Evolutionary conservation across 2,888 invertebrate genomes (phyloP).

Genomic region (Habroteleia sp.): DNA sequence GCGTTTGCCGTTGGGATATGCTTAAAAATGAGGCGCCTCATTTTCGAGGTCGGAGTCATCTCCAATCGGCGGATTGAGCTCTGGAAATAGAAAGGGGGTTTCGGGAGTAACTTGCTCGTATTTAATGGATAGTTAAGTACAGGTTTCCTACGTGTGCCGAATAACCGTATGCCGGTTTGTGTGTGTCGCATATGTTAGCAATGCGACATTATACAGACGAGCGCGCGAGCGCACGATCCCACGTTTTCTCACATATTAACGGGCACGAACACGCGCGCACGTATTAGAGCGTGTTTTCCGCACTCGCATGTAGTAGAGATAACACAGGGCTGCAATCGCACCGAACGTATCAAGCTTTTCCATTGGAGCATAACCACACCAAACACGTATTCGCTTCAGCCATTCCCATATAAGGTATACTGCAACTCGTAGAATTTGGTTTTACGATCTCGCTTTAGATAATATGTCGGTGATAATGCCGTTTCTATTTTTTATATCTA

Average conservation of each 20-base stretch:
- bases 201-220: conserved; percentile 42
- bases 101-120: conserved; percentile 68
- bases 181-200: conserved; percentile 67
- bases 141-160: conserved; percentile 76
- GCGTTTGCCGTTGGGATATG: conserved; percentile 6
- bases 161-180: conserved; percentile 66
- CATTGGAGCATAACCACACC: conserved; percentile 67
- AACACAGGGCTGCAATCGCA: conserved; percentile 61
- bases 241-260: conserved; percentile 44
- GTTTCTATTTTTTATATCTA: conserved; percentile 66
- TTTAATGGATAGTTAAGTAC: conserved; percentile 79
- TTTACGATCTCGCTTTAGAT: conserved; percentile 76
- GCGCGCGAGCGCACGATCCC: not conserved
- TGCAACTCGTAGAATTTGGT: conserved; percentile 68
- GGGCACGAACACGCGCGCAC: conserved; percentile 36
- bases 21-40: conserved; percentile 7
- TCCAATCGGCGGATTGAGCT: conserved; percentile 32
- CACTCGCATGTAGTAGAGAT: conserved; percentile 56
- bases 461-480: conserved; percentile 75
- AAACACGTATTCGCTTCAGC: conserved; percentile 72
- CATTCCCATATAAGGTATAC: conserved; percentile 62
- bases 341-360: conserved; percentile 63
- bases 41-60: conserved; percentile 47
- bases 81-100: conserved; percentile 34
- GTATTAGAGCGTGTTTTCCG: conserved; percentile 51